Conservation (phyloP, 2,113 vertebrate species). For the Ochotona princeps region DNA sequence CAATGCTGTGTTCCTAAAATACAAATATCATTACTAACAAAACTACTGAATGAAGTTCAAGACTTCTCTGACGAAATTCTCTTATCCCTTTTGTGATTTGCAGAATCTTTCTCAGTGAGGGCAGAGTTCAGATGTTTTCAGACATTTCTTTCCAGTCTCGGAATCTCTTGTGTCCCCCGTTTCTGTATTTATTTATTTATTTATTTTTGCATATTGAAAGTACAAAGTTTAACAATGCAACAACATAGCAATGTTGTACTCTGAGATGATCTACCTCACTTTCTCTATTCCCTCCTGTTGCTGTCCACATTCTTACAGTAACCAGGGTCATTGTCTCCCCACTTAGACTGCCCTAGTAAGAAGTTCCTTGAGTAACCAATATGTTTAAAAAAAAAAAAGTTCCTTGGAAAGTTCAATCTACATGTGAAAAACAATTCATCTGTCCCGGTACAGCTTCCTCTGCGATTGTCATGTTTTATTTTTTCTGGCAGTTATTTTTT, state of each 20-base stretch:
- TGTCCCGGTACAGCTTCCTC: too few species aligned
- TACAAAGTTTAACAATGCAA: neutral
- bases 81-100: neutral
- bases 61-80: constrained; percentile 6
- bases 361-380: too few species aligned
- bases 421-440: too few species aligned
- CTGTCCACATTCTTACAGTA: neutral
- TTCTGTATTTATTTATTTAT: neutral
- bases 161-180: neutral
- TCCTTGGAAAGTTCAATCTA: too few species aligned
- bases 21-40: neutral
- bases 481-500: neutral
- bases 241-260: neutral
- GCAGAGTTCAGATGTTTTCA: neutral
- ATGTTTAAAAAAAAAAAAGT: too few species aligned
- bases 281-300: neutral
- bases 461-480: neutral
- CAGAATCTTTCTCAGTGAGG: neutral
- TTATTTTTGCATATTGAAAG: constrained; percentile 1
- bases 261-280: neutral
- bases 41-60: constrained; percentile 3
- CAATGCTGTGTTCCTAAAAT: neutral
- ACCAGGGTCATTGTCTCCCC: neutral
- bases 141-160: constrained; percentile 21
- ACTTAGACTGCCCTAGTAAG: too few species aligned